A percentile compares a stretch with the other conserved stretches of the same genome.
phyloP scores from a whole-genome alignment of 2,113 vertebrate species.

The Philantomba maxwellii region DNA sequence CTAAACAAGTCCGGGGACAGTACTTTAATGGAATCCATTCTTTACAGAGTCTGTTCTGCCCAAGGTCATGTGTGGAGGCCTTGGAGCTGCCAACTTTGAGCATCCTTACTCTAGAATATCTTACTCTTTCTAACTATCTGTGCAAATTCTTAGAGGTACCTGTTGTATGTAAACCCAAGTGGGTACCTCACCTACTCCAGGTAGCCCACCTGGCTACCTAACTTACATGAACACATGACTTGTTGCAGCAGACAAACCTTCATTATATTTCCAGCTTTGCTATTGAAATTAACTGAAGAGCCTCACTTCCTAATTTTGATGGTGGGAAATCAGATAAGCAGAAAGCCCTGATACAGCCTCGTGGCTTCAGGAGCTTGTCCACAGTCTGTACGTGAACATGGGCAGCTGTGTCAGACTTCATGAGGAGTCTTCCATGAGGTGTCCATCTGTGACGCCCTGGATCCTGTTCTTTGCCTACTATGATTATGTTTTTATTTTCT shows the following conservation, averaged over 20 bases:
- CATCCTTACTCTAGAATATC: fast-evolving
- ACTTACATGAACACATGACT: neutral
- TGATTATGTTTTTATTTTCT: neutral
- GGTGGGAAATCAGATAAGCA: neutral
- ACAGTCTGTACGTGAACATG: fast-evolving
- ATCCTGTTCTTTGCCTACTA: neutral
- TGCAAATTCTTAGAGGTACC: no score
- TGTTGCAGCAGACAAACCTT: neutral
- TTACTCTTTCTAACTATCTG: fast-evolving
- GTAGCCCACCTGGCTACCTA: fast-evolving
- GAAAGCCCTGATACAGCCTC: no score
- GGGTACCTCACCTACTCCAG: fast-evolving
- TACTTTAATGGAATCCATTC: neutral
- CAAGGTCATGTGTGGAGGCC: fast-evolving
- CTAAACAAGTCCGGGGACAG: fast-evolving
- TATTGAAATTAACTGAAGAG: neutral
- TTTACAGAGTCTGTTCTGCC: neutral
- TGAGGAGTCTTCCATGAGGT: fast-evolving
- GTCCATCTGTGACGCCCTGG: fast-evolving
- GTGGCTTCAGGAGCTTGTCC: fast-evolving
- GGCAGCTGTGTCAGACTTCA: fast-evolving
- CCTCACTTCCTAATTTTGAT: neutral
- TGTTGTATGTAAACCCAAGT: neutral
- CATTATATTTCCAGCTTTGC: neutral
- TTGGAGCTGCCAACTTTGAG: neutral